Percentiles rank a stretch among this genome's conserved stretches.
phyloP scores from a whole-genome alignment of 64 coral and sea anemone species.

The Acropora yongei region DNA sequence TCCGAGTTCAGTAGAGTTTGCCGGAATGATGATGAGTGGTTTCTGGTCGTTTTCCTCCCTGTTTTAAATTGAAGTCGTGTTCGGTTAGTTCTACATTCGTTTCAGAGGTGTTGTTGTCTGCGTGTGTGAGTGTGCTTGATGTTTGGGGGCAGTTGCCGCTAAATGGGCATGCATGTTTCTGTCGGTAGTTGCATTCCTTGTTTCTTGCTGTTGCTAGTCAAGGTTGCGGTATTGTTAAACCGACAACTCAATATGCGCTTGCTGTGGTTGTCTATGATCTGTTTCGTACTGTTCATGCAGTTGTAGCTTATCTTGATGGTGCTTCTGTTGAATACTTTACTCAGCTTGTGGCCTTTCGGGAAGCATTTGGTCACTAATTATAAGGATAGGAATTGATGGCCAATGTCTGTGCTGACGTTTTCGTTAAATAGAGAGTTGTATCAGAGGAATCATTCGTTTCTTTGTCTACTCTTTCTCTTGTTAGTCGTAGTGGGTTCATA shows the following conservation, averaged over 20 bases:
- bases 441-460: constrained; percentile 16
- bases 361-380: constrained; percentile 6
- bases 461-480: background rate
- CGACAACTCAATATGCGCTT: background rate
- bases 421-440: constrained; percentile 36
- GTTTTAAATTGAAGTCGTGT: too few relatives aligned
- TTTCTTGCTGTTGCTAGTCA: background rate
- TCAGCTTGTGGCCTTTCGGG: background rate
- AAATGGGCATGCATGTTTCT: background rate
- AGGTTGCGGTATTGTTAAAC: background rate
- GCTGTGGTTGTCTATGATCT: too few relatives aligned
- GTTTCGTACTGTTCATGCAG: background rate
- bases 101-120: too few relatives aligned
- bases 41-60: too few relatives aligned
- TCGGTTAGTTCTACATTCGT: too few relatives aligned
- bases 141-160: too few relatives aligned
- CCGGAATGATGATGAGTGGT: too few relatives aligned
- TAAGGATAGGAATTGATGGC: background rate
- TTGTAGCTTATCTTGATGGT: constrained; percentile 42
- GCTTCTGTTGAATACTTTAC: constrained; percentile 41
- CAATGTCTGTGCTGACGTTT: constrained; percentile 20
- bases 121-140: too few relatives aligned
- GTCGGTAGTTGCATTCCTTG: background rate
- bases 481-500: background rate
- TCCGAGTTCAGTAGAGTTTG: too few relatives aligned